A percentile compares a stretch with the other conserved stretches of the same genome.
Evolutionary conservation across 2,113 vertebrate genomes (phyloP).

Genomic region (Cyanoliseus patagonus): DNA sequence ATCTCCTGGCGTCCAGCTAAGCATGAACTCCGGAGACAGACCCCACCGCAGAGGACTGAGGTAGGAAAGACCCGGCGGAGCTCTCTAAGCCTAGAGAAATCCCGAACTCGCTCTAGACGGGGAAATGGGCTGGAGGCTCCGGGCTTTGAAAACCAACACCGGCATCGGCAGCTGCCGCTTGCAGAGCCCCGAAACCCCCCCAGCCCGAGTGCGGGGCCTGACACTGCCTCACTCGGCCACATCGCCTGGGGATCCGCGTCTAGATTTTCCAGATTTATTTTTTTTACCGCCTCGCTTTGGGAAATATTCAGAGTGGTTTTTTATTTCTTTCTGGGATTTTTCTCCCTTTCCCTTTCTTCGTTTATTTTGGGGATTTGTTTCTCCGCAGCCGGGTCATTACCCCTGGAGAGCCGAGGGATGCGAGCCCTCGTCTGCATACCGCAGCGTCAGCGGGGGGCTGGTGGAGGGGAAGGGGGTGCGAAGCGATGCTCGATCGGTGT

Average conservation of each 20-base stretch:
- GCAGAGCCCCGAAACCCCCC: not conserved
- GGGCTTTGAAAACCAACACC: slow-evolving; percentile 36
- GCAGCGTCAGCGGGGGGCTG: not conserved
- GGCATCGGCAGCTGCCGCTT: not conserved
- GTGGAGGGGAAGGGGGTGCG: not conserved
- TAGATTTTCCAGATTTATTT: not conserved
- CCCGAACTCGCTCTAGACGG: not conserved
- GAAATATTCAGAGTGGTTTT: not conserved
- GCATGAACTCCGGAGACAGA: slow-evolving; percentile 54
- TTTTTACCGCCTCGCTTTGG: not conserved
- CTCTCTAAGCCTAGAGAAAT: slow-evolving; percentile 6
- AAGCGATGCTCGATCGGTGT: not conserved
- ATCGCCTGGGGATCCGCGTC: not conserved
- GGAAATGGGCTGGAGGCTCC: slow-evolving; percentile 9
- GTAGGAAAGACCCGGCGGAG: slow-evolving; percentile 55
- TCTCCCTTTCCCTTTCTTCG: not conserved
- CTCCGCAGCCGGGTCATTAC: not conserved
- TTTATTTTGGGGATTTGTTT: not conserved
- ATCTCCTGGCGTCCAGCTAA: slow-evolving; percentile 54
- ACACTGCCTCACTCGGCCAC: not conserved
- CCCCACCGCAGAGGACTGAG: slow-evolving; percentile 55
- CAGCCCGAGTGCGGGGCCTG: not conserved
- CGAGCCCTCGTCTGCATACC: not conserved
- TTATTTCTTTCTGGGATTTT: not conserved
- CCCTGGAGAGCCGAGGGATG: not conserved